A percentile compares a stretch with the other conserved stretches of the same genome.
Evolutionary conservation across 1,140 invertebrate genomes (phyloP).

Genomic region (Eriocheir sinensis): DNA sequence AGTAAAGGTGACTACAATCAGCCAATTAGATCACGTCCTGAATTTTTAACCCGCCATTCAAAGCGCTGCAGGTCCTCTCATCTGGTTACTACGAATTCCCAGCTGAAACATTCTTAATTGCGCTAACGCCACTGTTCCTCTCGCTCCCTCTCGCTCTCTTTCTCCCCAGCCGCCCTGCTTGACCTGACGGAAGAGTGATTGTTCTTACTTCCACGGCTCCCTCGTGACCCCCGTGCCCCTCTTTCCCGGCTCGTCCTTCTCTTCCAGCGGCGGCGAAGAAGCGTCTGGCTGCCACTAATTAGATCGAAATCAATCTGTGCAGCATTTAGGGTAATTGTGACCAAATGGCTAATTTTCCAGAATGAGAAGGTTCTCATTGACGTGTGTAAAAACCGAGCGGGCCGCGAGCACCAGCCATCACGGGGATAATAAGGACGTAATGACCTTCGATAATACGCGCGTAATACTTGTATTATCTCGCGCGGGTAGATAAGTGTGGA

Average conservation of each 20-base stretch:
- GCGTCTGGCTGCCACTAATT: constrained; percentile 29
- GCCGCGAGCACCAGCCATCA: constrained; percentile 18
- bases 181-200: background rate
- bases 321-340: constrained; percentile 60
- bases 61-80: constrained; percentile 57
- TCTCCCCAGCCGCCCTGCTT: constrained; percentile 43
- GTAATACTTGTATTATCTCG: background rate
- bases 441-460: constrained; percentile 1
- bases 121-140: constrained; percentile 44
- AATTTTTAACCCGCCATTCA: constrained; percentile 72
- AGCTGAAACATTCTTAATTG: constrained; percentile 56
- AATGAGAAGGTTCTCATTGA: constrained; percentile 49
- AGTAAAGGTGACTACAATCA: constrained; percentile 74
- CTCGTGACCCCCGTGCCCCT: background rate
- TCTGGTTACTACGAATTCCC: constrained; percentile 46
- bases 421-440: constrained; percentile 23
- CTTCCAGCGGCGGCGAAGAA: constrained; percentile 33
- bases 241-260: background rate
- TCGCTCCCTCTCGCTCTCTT: constrained; percentile 46
- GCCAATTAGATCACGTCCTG: constrained; percentile 74
- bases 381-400: constrained; percentile 46
- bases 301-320: constrained; percentile 52
- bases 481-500: constrained; percentile 9
- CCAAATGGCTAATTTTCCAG: constrained; percentile 50
- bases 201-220: background rate